phyloP scores from a whole-genome alignment of 2,888 invertebrate species.

The Homarus gammarus region DNA sequence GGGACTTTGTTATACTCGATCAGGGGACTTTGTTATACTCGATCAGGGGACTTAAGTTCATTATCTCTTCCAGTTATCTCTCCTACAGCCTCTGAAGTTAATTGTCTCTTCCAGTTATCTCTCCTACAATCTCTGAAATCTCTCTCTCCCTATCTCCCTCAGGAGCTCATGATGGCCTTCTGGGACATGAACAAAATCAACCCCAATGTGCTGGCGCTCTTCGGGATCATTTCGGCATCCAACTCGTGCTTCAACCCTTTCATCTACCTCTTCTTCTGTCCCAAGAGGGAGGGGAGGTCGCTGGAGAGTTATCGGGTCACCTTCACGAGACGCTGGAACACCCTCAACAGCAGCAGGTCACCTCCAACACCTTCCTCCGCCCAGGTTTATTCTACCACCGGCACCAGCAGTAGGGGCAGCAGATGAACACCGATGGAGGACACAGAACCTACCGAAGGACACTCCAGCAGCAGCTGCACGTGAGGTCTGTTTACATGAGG shows the following conservation, averaged over 20 bases:
- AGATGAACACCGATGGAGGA: conserved; percentile 18
- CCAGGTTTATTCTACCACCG: conserved; percentile 27
- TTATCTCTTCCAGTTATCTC: too few relatives aligned
- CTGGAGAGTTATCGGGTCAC: conserved; percentile 62
- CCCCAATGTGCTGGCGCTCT: conserved; percentile 54
- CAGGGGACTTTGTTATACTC: too few relatives aligned
- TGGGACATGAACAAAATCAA: conserved; percentile 51
- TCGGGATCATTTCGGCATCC: conserved; percentile 63
- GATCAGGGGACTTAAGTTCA: too few relatives aligned
- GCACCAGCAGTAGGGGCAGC: conserved; percentile 11
- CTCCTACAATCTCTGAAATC: background rate
- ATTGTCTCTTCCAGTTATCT: too few relatives aligned
- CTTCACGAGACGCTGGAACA: conserved; percentile 44
- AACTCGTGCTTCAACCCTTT: conserved; percentile 64
- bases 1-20: too few relatives aligned
- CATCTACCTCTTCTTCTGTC: conserved; percentile 67
- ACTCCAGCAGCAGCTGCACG: too few relatives aligned
- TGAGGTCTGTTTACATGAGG: too few relatives aligned
- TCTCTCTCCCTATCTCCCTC: background rate
- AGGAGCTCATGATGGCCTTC: conserved; percentile 60
- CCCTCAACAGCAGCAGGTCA: conserved; percentile 26
- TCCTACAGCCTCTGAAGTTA: too few relatives aligned
- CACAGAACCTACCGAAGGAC: background rate
- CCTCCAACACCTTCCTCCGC: conserved; percentile 25
- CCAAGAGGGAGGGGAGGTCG: conserved; percentile 49